Evolutionary conservation across 2,888 invertebrate species (phyloP).

Genomic region (Amiota communis): DNA sequence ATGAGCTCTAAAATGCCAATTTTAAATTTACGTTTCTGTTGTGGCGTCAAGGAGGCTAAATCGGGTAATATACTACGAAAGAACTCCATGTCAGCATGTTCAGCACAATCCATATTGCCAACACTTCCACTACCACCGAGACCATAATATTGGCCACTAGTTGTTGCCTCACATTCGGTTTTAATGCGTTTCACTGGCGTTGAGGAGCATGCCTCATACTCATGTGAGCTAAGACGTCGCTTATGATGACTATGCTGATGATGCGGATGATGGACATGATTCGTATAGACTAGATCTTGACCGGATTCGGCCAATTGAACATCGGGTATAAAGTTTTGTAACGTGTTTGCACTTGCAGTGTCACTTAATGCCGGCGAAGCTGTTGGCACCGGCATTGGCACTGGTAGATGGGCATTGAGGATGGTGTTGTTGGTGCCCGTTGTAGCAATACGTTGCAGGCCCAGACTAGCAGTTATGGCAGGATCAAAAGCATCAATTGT

Average conservation of each 20-base stretch:
- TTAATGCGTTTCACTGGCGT: slow-evolving; percentile 63
- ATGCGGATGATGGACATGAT: slow-evolving; percentile 10
- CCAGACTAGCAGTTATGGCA: slow-evolving; percentile 55
- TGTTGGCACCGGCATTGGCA: slow-evolving; percentile 38
- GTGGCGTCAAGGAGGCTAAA: slow-evolving; percentile 73
- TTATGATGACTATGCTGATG: neutral
- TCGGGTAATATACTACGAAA: slow-evolving; percentile 76
- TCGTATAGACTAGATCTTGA: slow-evolving; percentile 53
- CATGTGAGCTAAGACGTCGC: slow-evolving; percentile 38
- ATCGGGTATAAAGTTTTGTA: slow-evolving; percentile 70
- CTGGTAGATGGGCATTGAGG: neutral
- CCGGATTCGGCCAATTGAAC: slow-evolving; percentile 63
- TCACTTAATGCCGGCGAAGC: slow-evolving; percentile 64
- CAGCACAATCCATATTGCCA: slow-evolving; percentile 52
- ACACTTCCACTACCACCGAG: neutral
- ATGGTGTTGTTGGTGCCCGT: neutral
- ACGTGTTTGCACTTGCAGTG: slow-evolving; percentile 68
- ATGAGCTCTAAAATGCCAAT: slow-evolving; percentile 75
- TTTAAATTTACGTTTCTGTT: slow-evolving; percentile 75
- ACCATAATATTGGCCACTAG: slow-evolving; percentile 44
- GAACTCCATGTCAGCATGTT: slow-evolving; percentile 73
- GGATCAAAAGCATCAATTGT: slow-evolving; percentile 70
- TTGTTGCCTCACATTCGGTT: slow-evolving; percentile 64
- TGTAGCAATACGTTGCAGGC: slow-evolving; percentile 37
- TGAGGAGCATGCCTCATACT: slow-evolving; percentile 34